Evolutionary conservation across 2,888 invertebrate species (phyloP), one percentile per base, ranked within the genome.

Genomic region (Serrognathus titanus): DNA sequence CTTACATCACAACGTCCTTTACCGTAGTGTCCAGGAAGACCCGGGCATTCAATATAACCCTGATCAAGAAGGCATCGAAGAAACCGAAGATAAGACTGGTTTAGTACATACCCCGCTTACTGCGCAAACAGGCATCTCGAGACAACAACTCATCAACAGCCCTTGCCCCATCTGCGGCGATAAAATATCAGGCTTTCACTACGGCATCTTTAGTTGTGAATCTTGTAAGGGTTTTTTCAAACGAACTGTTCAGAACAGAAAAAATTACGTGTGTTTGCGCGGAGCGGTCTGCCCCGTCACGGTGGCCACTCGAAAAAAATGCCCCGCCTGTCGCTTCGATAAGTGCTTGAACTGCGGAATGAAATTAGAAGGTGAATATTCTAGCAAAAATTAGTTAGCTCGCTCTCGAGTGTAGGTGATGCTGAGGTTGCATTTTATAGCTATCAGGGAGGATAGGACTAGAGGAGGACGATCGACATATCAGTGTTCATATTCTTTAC

Each of bases 211-310:
- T 80, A 96, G 95, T 9, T 97, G 97, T 79, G 97, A 97, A 75
- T 94, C 94, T 13, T 97, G 97, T 79, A 97, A 97, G 78, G 97
- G 97, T 2, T 97, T 97, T 81, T 97, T 97, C 81, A 97, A 97
- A 78, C 83, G 97, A 59, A 97, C 97, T 13, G 97, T 97, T n/a
- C 97, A 97, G 80, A 97, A 97, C 76, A 87, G 96, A 66, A 97
- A 97, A 81, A 94, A 94, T 76, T 97, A 97, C 79, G 92, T 94
- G 71, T 97, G 97, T 75, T 81, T 92, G 48, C 82, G 94, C 24
- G 94, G 95, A 1, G 93, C 93, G 0, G 88, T 87, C 66, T 97
- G 97, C 78, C 92, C 92, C 20, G 94, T 97, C 9, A 93, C 93
- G 7, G 92, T 95, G 39, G 89, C 92, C 1, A 97, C 96, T 2